Evolutionary conservation across 2,797 vertebrate genomes (phyloP), one percentile per base, ranked within the genome.

Genomic region (Cheirogaleus major): DNA sequence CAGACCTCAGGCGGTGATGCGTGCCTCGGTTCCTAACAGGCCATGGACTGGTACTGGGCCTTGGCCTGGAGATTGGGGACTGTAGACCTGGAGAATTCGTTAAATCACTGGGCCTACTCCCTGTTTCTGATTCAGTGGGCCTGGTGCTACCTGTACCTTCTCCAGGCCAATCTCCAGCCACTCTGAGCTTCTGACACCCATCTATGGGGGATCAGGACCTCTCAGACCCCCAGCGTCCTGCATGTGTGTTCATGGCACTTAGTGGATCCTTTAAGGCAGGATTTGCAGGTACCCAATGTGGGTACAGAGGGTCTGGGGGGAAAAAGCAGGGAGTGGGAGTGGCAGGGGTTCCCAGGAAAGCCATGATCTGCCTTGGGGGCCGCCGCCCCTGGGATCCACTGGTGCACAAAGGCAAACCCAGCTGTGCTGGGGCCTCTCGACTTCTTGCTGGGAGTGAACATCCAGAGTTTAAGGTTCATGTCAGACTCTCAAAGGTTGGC

Each of bases 171-270:
- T 14, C 32, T 30, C 22, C 23, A 38, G 61, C 8, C 20, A 50
- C 52, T 41, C 4, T 13, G 41, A 80, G 52, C 48, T 38, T 23
- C 14, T 17, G n/a, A 65, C 1, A 2, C 23, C 35, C 4, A 23
- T 25, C n/a, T 35, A 43, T 35, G 22, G 20, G 41, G 17, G 27
- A 30, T 18, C 0, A 11, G 8, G 45, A 15, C 72, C 17, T 30
- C 52, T 22, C 14, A 1, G 41, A 43, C 2, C 6, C 50, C 41
- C 25, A 2, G 30, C 7, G 22, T 57, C n/a, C 78, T 27, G 23
- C 5, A n/a, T 1, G 0, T 27, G 7, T 72, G 55, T 30, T 50
- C 32, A 12, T 0, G 18, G 59, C 75, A 41, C 43, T 27, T 59
- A 67, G 18, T 0, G 0, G 14, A 15, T 67, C 20, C 35, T 43